A percentile compares a stretch with the other conserved stretches of the same genome.
Evolutionary conservation across 2,113 vertebrate genomes (phyloP).

Genomic region (Eulemur rufifrons): DNA sequence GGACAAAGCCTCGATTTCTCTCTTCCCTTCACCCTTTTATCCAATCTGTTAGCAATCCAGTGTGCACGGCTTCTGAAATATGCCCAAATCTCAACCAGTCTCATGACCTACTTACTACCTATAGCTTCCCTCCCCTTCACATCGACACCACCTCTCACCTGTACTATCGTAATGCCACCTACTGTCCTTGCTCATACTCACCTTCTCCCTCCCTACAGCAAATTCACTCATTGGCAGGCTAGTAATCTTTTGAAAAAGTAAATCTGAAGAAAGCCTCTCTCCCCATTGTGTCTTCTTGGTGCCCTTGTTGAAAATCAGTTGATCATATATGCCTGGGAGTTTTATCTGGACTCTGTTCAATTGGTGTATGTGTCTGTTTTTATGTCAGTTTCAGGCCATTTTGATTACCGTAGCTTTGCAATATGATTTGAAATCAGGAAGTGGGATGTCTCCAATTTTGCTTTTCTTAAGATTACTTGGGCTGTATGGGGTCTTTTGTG

Average conservation of each 20-base stretch:
- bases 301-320: not conserved
- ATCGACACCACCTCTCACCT: not conserved
- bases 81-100: not conserved
- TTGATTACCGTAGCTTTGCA: not conserved
- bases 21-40: not conserved
- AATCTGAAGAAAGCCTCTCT: not conserved
- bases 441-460: not conserved
- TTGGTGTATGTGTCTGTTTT: not conserved
- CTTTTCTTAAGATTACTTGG: not conserved
- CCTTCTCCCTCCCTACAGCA: no score
- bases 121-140: accelerated
- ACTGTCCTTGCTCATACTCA: no score
- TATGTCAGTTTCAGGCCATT: not conserved
- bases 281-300: not conserved
- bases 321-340: not conserved
- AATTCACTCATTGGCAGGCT: not conserved
- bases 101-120: not conserved
- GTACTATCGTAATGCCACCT: not conserved
- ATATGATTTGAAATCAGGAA: not conserved
- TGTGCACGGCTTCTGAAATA: not conserved
- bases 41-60: no score
- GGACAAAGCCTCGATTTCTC: not conserved
- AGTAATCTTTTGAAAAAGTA: not conserved
- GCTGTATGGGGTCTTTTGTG: not conserved
- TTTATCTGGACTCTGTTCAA: not conserved